Percentiles rank a stretch among this genome's conserved stretches.
phyloP scores from a whole-genome alignment of 2,113 vertebrate species.

The Bambusicola thoracicus region DNA sequence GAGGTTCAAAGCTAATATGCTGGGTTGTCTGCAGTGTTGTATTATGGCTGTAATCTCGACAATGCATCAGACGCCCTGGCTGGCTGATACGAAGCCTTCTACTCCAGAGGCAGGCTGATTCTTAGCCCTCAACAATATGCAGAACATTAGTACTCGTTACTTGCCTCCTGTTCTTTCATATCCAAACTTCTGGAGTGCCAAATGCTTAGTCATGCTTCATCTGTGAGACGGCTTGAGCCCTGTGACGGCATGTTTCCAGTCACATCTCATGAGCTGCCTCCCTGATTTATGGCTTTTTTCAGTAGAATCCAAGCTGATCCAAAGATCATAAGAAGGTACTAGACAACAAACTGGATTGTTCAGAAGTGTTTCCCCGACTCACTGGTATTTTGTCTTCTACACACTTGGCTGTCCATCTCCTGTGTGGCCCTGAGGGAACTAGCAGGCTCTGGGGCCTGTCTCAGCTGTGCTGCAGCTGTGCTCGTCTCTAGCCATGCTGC shows the following conservation, averaged over 20 bases:
- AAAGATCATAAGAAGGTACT: not conserved
- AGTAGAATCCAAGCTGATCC: not conserved
- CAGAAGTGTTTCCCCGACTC: not conserved
- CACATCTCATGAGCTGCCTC: not conserved
- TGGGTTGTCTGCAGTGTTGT: conserved; percentile 26
- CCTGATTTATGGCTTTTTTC: not conserved
- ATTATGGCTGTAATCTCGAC: not conserved
- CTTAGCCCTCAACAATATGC: not conserved
- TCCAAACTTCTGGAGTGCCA: not conserved
- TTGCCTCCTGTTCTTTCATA: not conserved
- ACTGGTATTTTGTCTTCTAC: not conserved
- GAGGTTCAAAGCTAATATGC: conserved; percentile 35
- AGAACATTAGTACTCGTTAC: not conserved
- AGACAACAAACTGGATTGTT: not conserved
- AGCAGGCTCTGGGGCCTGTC: not conserved
- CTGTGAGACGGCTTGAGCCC: not conserved
- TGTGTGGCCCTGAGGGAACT: not conserved
- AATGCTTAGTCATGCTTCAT: not conserved
- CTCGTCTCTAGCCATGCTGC: not conserved
- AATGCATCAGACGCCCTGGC: not conserved
- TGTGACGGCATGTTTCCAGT: not conserved
- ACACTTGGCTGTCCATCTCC: not conserved
- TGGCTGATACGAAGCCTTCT: not conserved
- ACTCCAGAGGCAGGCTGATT: not conserved
- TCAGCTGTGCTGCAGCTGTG: not conserved